Percentiles rank a stretch among this genome's conserved stretches.
phyloP scores from a whole-genome alignment of 2,113 vertebrate genomes.

The Oncorhynchus masou region DNA sequence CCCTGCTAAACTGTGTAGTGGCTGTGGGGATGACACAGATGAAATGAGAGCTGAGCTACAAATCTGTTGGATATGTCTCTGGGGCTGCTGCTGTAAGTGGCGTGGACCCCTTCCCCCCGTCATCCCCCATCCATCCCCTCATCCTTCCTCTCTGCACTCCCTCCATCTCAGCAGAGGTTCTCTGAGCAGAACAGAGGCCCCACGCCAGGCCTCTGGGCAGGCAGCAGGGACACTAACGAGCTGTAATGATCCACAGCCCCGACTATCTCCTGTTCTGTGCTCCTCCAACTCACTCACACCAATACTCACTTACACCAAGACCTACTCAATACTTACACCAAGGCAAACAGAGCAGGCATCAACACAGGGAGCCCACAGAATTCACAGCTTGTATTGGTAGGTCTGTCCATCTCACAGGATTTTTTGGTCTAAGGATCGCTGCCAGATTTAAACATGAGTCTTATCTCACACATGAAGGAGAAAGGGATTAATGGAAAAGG shows the following conservation, averaged over 20 bases:
- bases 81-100: constrained; percentile 45
- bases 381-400: constrained; percentile 4
- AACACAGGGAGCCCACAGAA: constrained; percentile 4
- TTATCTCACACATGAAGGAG: not conserved
- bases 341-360: constrained; percentile 36
- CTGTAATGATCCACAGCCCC: constrained; percentile 65
- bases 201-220: constrained; percentile 42
- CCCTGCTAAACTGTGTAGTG: constrained; percentile 70
- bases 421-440: not conserved
- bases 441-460: not conserved
- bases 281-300: constrained; percentile 21
- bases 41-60: constrained; percentile 61
- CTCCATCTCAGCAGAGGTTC: constrained; percentile 24
- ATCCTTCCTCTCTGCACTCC: not conserved
- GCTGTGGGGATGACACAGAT: constrained; percentile 56
- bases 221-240: constrained; percentile 62
- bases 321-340: constrained; percentile 16
- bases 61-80: constrained; percentile 51
- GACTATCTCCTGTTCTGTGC: constrained; percentile 44
- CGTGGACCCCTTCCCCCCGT: constrained; percentile 17
- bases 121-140: constrained; percentile 11
- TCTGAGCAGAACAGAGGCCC: constrained; percentile 41
- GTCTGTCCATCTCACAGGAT: constrained; percentile 5
- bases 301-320: no score
- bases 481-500: not conserved